These are phyloP conservation scores for Hestina assimilis DNA, from an alignment of 1,140 invertebrate genomes.

Conservation along the genomic window DNA sequence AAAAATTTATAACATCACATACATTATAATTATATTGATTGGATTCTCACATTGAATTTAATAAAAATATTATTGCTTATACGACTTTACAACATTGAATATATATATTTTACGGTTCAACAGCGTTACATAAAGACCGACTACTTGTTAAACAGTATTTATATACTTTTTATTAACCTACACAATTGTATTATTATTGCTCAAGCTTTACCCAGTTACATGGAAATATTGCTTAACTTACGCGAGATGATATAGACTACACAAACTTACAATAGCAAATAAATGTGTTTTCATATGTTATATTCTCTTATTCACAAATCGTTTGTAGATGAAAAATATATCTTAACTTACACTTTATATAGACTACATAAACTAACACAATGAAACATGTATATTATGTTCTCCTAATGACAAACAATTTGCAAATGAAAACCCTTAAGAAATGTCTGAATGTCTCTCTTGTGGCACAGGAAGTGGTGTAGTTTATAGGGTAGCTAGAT, in stretches of 20 bases:
- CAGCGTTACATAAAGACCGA: neutral
- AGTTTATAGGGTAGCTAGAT: conserved; percentile 5
- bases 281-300: no score
- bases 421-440: neutral
- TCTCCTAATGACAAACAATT: no score
- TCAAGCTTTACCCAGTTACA: neutral
- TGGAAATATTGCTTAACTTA: neutral
- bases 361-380: no score
- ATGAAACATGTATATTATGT: no score
- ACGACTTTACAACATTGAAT: neutral
- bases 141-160: neutral
- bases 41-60: neutral
- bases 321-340: no score
- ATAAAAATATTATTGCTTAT: neutral
- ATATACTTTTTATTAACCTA: neutral
- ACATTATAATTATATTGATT: neutral
- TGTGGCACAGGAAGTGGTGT: neutral
- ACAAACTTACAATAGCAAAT: no score
- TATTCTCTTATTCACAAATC: no score
- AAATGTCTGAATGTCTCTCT: neutral
- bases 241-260: no score
- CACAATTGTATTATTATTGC: neutral
- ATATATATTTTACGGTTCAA: neutral
- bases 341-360: no score
- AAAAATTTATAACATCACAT: neutral